phyloP scores from a whole-genome alignment of 2,888 invertebrate species.

The Meta bourneti region DNA sequence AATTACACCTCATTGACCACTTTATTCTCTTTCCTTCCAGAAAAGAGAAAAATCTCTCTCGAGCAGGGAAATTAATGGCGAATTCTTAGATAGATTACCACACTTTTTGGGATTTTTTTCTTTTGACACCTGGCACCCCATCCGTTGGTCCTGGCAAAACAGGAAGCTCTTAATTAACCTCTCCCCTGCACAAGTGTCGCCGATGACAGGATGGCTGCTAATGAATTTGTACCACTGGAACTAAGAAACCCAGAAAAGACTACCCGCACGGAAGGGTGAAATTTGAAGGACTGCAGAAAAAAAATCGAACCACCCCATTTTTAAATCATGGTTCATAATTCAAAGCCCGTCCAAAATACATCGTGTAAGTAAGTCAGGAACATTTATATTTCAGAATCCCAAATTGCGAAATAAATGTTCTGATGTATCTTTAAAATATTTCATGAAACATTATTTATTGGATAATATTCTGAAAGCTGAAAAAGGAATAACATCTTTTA shows the following conservation, averaged over 20 bases:
- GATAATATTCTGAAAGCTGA: too few species aligned
- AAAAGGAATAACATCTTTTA: too few species aligned
- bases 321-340: conserved; percentile 3
- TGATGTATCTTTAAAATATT: too few species aligned
- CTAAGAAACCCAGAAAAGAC: background rate
- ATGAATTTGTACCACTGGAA: conserved; percentile 70
- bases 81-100: conserved; percentile 70
- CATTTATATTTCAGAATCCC: too few species aligned
- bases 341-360: too few species aligned
- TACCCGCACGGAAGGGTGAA: background rate
- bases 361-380: too few species aligned
- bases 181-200: conserved; percentile 4
- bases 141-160: conserved; percentile 57
- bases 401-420: too few species aligned
- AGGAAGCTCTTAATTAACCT: conserved; percentile 67
- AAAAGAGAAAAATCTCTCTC: conserved; percentile 64
- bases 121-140: conserved; percentile 62
- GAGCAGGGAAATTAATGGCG: conserved; percentile 62
- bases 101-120: conserved; percentile 29
- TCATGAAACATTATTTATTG: too few species aligned
- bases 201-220: conserved; percentile 54
- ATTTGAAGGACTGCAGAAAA: too few species aligned
- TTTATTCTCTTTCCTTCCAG: conserved; percentile 21
- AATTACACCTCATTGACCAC: conserved; percentile 61
- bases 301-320: background rate